These are phyloP conservation scores for Ypsolopha sequella DNA, from an alignment of 2,888 invertebrate species.

Conservation along the genomic window DNA sequence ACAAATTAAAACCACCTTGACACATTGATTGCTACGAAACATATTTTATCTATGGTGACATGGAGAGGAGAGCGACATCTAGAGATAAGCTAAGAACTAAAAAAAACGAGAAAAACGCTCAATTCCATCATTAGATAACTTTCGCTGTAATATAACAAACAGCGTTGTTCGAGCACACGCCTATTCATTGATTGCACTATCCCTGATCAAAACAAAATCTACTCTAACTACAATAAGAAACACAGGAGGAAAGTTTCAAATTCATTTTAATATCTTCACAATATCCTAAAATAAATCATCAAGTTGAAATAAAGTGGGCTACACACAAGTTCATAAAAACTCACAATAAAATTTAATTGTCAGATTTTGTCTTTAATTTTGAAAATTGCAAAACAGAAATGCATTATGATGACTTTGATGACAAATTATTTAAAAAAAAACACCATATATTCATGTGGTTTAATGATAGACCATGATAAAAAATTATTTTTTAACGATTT, in stretches of 20 bases:
- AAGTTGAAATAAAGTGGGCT: slow-evolving; percentile 45
- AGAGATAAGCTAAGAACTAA: too few species aligned
- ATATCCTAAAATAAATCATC: slow-evolving; percentile 58
- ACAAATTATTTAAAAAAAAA: background rate
- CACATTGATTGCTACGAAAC: too few species aligned
- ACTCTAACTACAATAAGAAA: slow-evolving; percentile 45
- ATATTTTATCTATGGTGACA: too few species aligned
- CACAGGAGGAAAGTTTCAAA: slow-evolving; percentile 60
- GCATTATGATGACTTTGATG: background rate
- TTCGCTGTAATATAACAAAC: background rate
- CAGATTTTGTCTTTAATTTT: background rate
- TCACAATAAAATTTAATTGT: slow-evolving; percentile 16
- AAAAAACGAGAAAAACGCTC: too few species aligned
- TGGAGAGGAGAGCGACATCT: too few species aligned
- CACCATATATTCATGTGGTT: background rate
- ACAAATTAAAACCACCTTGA: too few species aligned
- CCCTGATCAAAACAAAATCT: slow-evolving; percentile 7
- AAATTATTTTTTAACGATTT: background rate
- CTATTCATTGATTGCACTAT: slow-evolving; percentile 15
- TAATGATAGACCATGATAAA: background rate
- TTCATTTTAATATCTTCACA: slow-evolving; percentile 68
- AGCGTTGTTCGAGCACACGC: slow-evolving; percentile 13
- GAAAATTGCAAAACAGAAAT: background rate
- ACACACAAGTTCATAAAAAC: slow-evolving; percentile 29
- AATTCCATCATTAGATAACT: too few species aligned